Percentiles rank a stretch among this genome's conserved stretches.
These are phyloP conservation scores for Acipenser oxyrinchus DNA, from an alignment of 2,797 vertebrate species.

Conservation along the genomic window DNA sequence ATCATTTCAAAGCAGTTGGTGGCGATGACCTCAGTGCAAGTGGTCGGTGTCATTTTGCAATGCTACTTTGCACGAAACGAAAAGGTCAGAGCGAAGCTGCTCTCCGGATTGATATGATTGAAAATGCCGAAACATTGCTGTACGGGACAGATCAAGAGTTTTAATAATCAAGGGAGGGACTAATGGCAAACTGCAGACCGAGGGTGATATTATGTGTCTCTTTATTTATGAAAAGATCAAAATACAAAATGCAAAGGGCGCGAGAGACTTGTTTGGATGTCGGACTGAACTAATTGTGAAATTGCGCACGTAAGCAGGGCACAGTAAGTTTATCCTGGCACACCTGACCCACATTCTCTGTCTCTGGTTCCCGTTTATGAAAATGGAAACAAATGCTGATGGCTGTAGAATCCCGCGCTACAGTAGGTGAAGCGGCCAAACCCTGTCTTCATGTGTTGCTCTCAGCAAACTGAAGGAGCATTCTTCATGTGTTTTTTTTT, in stretches of 20 bases:
- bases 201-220: slow-evolving; percentile 26
- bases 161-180: too few species aligned
- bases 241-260: slow-evolving; percentile 51
- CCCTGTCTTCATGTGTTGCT: slow-evolving; percentile 28
- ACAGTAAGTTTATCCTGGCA: slow-evolving; percentile 66
- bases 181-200: too few species aligned
- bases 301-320: slow-evolving; percentile 59
- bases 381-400: slow-evolving; percentile 63
- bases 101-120: too few species aligned
- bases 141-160: too few species aligned
- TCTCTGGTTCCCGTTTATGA: slow-evolving; percentile 62
- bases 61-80: too few species aligned
- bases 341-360: slow-evolving; percentile 46
- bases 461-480: slow-evolving; percentile 32
- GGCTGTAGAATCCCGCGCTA: slow-evolving; percentile 53
- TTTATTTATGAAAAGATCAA: slow-evolving; percentile 57
- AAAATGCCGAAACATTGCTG: too few species aligned
- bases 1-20: too few species aligned
- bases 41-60: too few species aligned
- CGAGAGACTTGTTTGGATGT: slow-evolving; percentile 47
- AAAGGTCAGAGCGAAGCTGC: too few species aligned
- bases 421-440: slow-evolving; percentile 31
- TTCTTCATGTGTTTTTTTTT: slow-evolving; percentile 22
- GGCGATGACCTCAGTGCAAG: too few species aligned
- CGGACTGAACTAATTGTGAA: slow-evolving; percentile 58